phyloP scores from a whole-genome alignment of 2,888 invertebrate species.

The Tethea ocularis region DNA sequence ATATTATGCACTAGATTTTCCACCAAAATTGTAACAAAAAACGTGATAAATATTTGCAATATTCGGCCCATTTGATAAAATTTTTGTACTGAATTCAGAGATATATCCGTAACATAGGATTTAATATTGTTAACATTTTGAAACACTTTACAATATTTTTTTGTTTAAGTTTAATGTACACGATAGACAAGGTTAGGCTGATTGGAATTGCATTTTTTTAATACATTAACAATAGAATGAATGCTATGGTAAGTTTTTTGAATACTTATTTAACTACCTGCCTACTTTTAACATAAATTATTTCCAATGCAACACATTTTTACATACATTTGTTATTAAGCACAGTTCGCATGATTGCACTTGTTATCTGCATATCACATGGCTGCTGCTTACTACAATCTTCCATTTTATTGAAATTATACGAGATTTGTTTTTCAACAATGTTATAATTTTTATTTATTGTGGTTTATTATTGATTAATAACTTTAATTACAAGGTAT shows the following conservation, averaged over 20 bases:
- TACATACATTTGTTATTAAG: constrained; percentile 25
- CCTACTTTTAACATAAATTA: constrained; percentile 14
- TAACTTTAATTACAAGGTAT: constrained; percentile 33
- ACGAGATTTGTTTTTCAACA: constrained; percentile 9
- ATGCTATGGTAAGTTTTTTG: constrained; percentile 21
- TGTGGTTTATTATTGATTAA: constrained; percentile 28
- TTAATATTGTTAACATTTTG: constrained; percentile 52
- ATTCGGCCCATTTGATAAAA: constrained; percentile 66
- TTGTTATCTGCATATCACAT: constrained; percentile 55
- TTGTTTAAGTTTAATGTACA: constrained; percentile 27
- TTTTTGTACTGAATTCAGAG: constrained; percentile 61
- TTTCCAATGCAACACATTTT: constrained; percentile 41
- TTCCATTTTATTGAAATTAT: constrained; percentile 19
- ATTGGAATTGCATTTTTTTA: constrained; percentile 39
- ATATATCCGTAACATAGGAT: constrained; percentile 42
- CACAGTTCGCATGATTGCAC: constrained; percentile 49
- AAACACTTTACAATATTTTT: constrained; percentile 43
- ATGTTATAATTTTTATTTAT: constrained; percentile 25
- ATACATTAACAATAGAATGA: constrained; percentile 19
- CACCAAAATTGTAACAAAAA: constrained; percentile 61
- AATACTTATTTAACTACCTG: constrained; percentile 15
- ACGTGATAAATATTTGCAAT: constrained; percentile 58
- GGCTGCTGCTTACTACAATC: constrained; percentile 39
- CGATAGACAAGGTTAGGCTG: constrained; percentile 28
- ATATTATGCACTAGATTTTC: constrained; percentile 68